phyloP scores from a whole-genome alignment of 2,113 vertebrate genomes.

The Triplophysa tibetana region DNA sequence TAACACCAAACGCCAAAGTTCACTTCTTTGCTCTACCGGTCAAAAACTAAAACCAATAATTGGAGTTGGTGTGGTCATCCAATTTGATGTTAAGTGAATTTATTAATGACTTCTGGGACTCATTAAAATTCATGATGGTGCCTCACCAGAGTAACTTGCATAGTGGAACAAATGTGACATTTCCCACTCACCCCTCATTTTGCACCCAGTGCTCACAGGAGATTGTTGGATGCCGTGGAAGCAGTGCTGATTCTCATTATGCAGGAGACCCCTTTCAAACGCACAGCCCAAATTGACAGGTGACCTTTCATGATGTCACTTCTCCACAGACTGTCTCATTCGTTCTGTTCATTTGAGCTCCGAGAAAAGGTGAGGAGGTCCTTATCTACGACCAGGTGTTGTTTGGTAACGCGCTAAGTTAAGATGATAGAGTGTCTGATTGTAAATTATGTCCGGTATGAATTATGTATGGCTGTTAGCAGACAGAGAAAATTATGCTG shows the following conservation, averaged over 20 bases:
- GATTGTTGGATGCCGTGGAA: slow-evolving; percentile 7
- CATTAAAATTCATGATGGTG: slow-evolving; percentile 49
- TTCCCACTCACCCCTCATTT: slow-evolving; percentile 40
- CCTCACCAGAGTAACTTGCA: slow-evolving; percentile 28
- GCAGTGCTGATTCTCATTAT: slow-evolving; percentile 44
- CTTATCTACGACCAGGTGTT: slow-evolving; percentile 21
- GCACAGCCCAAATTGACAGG: slow-evolving; percentile 48
- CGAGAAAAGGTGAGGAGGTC: slow-evolving; percentile 32
- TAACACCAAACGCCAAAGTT: too few species aligned
- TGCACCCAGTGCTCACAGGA: slow-evolving; percentile 18
- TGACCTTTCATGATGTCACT: slow-evolving; percentile 52
- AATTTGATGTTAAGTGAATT: slow-evolving; percentile 36
- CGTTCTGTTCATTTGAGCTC: slow-evolving; percentile 40
- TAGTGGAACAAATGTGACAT: slow-evolving; percentile 53
- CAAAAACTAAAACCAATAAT: slow-evolving; percentile 31
- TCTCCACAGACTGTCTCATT: slow-evolving; percentile 43
- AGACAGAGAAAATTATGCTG: slow-evolving; percentile 33
- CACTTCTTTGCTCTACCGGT: neutral
- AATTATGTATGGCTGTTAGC: slow-evolving; percentile 39
- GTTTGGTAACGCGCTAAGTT: slow-evolving; percentile 24
- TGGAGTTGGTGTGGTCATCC: slow-evolving; percentile 23
- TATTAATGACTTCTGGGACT: slow-evolving; percentile 43
- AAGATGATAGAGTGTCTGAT: slow-evolving; percentile 41
- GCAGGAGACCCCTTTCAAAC: slow-evolving; percentile 43
- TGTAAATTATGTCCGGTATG: slow-evolving; percentile 31